These are phyloP conservation scores for Cheilosia soror DNA, from an alignment of 2,888 invertebrate species.

Conservation along the genomic window DNA sequence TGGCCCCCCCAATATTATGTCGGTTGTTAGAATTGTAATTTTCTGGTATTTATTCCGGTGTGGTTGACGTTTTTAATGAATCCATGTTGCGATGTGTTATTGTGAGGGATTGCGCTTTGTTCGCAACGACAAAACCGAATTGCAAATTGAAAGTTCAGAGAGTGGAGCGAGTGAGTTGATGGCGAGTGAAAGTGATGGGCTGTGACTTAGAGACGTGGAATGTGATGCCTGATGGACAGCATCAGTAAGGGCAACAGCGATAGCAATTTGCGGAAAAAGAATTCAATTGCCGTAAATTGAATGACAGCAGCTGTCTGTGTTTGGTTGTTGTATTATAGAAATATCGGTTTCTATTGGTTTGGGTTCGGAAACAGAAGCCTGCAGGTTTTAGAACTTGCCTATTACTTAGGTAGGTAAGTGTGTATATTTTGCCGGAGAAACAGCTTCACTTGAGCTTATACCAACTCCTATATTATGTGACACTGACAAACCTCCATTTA, in stretches of 20 bases:
- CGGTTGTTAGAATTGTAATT: conserved; percentile 70
- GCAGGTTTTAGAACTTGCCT: too few species aligned
- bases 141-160: conserved; percentile 62
- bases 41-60: conserved; percentile 74
- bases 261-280: conserved; percentile 31
- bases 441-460: too few species aligned
- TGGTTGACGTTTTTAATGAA: conserved; percentile 73
- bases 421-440: too few species aligned
- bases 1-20: conserved; percentile 34
- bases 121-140: conserved; percentile 46
- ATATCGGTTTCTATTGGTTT: too few species aligned
- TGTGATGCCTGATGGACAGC: conserved; percentile 34
- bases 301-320: background rate
- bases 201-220: background rate
- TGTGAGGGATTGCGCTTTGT: conserved; percentile 48
- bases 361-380: too few species aligned
- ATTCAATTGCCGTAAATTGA: conserved; percentile 51
- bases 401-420: too few species aligned
- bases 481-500: too few species aligned
- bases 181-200: conserved; percentile 63
- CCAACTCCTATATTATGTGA: too few species aligned
- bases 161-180: conserved; percentile 7
- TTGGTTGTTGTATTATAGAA: too few species aligned
- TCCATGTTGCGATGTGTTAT: conserved; percentile 66
- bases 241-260: background rate